These are phyloP conservation scores for Solenodon paradoxus DNA, from an alignment of 2,113 vertebrate species.

Conservation along the genomic window DNA sequence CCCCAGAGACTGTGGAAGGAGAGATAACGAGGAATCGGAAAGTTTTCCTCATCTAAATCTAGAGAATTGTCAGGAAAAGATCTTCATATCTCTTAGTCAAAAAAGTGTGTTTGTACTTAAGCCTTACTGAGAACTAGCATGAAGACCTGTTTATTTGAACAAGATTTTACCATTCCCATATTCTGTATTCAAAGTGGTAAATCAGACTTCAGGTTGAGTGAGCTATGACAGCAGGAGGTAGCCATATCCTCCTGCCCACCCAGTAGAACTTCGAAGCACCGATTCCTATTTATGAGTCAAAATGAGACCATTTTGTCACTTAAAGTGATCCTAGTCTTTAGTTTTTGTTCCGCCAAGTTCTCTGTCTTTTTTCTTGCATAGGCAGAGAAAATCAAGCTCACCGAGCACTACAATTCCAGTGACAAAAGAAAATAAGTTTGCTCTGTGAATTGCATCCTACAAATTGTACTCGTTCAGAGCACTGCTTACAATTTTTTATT, in stretches of 20 bases:
- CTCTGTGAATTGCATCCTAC: background rate
- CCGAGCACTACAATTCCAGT: background rate
- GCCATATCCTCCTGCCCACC: fast-evolving
- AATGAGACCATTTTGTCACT: background rate
- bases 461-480: background rate
- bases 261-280: background rate
- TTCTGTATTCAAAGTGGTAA: background rate
- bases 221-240: background rate
- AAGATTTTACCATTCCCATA: background rate
- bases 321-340: background rate
- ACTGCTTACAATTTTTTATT: background rate
- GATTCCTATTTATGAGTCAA: background rate
- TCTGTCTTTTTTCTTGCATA: background rate
- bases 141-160: background rate
- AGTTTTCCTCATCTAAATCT: background rate
- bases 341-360: background rate
- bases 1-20: background rate
- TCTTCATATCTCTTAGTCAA: background rate
- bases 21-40: background rate
- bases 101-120: background rate
- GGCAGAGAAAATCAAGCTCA: background rate
- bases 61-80: background rate
- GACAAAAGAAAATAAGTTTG: background rate
- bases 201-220: background rate
- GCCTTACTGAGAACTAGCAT: background rate